Conservation (phyloP, 1,140 invertebrate genomes). For the Potamilus streckersoni region DNA sequence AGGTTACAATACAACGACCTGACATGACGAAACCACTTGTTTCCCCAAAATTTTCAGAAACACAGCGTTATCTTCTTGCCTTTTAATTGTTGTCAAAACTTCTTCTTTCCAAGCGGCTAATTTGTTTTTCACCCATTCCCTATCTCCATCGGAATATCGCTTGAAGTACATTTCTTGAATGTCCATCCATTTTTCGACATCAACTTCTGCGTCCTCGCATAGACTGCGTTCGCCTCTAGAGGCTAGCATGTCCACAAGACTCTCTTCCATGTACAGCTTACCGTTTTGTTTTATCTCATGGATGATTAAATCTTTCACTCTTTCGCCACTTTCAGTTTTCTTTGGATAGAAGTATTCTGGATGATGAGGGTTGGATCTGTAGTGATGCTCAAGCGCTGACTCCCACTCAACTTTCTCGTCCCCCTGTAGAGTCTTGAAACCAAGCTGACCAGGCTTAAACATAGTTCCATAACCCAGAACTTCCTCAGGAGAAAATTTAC, state of each 20-base stretch:
- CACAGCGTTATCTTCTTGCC: no score
- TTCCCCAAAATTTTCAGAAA: no score
- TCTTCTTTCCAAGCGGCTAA: no score
- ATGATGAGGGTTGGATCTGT: constrained; percentile 24
- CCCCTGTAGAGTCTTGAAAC: constrained; percentile 11
- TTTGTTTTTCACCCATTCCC: background rate
- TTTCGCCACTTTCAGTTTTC: constrained; percentile 9
- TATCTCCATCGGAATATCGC: constrained; percentile 20
- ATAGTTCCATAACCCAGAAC: constrained; percentile 27
- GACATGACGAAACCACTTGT: no score
- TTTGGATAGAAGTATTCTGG: constrained; percentile 27
- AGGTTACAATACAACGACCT: no score
- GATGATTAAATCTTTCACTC: background rate
- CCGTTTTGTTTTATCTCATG: constrained; percentile 4
- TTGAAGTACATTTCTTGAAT: constrained; percentile 13
- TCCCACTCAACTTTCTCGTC: constrained; percentile 28
- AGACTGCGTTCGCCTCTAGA: constrained; percentile 21
- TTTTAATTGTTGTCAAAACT: no score
- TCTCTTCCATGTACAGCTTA: constrained; percentile 17
- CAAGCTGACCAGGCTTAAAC: constrained; percentile 18
- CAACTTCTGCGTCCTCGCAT: constrained; percentile 10
- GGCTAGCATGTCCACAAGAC: constrained; percentile 26
- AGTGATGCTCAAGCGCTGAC: constrained; percentile 18
- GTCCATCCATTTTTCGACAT: constrained; percentile 17
- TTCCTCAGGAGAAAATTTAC: constrained; percentile 25